phyloP scores from a whole-genome alignment of 1,140 invertebrate genomes.

The Pseudomyrmex cubaensis region DNA sequence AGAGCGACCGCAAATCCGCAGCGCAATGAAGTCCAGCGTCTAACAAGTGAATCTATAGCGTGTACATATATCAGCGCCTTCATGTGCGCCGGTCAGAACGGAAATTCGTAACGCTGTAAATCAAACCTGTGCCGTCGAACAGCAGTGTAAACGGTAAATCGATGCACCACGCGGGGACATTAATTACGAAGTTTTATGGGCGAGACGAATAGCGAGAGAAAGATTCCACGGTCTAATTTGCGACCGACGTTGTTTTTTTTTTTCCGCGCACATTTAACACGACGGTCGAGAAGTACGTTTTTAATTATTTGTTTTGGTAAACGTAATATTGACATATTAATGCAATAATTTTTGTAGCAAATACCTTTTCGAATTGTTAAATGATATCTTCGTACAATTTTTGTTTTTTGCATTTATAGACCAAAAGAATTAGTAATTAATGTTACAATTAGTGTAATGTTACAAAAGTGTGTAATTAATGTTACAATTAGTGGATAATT shows the following conservation, averaged over 20 bases:
- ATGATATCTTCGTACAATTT: too few species aligned
- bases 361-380: not conserved
- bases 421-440: too few species aligned
- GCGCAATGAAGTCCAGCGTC: slow-evolving; percentile 52
- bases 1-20: slow-evolving; percentile 39
- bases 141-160: slow-evolving; percentile 62
- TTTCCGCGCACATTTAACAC: slow-evolving; percentile 26
- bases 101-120: slow-evolving; percentile 65
- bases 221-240: slow-evolving; percentile 59
- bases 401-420: too few species aligned
- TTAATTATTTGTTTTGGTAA: slow-evolving; percentile 4
- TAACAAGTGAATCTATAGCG: slow-evolving; percentile 59
- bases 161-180: slow-evolving; percentile 55
- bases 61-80: slow-evolving; percentile 41
- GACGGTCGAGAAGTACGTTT: not conserved
- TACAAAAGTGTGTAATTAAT: too few species aligned
- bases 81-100: slow-evolving; percentile 34
- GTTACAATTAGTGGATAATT: too few species aligned
- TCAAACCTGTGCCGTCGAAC: slow-evolving; percentile 56
- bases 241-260: slow-evolving; percentile 16
- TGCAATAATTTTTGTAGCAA: too few species aligned
- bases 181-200: slow-evolving; percentile 65
- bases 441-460: too few species aligned
- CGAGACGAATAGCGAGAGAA: slow-evolving; percentile 50
- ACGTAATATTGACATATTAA: too few species aligned